phyloP scores from a whole-genome alignment of 2,888 invertebrate species.

The Pimpla rufipes region DNA sequence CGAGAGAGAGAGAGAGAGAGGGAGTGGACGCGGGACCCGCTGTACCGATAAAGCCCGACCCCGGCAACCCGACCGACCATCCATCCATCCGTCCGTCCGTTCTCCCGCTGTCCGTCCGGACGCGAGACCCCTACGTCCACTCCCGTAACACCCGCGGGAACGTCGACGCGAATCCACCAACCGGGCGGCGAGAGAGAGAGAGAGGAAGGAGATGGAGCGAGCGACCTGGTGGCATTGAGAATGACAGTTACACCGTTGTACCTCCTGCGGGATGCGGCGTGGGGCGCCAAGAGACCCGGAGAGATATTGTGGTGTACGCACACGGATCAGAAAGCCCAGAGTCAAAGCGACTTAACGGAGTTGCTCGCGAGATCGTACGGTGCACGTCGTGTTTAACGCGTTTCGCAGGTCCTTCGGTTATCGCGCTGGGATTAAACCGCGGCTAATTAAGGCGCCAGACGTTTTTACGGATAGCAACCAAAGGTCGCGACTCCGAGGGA shows the following conservation, averaged over 20 bases:
- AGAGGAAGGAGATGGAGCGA: conserved; percentile 28
- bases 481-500: conserved; percentile 24
- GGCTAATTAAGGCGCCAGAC: conserved; percentile 28
- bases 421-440: background rate
- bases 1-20: conserved; percentile 64
- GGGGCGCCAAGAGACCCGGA: background rate
- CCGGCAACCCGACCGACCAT: conserved; percentile 68
- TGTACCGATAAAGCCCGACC: conserved; percentile 76
- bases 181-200: conserved; percentile 21
- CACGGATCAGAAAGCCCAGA: background rate
- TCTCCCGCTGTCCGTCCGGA: conserved; percentile 48
- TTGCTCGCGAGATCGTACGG: background rate
- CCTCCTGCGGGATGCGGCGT: conserved; percentile 42
- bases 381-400: too few species aligned
- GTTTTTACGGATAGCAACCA: conserved; percentile 33
- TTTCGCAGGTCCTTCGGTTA: conserved; percentile 1
- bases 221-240: conserved; percentile 38
- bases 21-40: conserved; percentile 48
- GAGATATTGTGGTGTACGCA: conserved; percentile 50
- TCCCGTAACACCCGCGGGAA: conserved; percentile 57
- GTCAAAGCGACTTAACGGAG: conserved; percentile 5
- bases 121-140: conserved; percentile 37
- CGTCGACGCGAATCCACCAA: conserved; percentile 19
- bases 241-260: conserved; percentile 55
- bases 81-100: conserved; percentile 70